Evolutionary conservation across 2,888 invertebrate genomes (phyloP).

Genomic region (Spialia ferax): DNA sequence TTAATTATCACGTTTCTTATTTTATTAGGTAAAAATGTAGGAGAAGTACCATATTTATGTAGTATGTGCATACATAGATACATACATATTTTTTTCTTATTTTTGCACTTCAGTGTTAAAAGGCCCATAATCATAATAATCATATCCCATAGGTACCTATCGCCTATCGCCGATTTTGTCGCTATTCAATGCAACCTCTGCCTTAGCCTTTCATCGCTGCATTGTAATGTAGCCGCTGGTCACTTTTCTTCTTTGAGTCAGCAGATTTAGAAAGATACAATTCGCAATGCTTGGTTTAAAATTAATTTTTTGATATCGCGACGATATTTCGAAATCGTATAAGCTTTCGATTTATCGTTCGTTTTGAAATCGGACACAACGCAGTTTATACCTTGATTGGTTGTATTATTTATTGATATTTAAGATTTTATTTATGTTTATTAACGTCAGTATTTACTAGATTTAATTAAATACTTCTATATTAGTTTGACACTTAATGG

Average conservation of each 20-base stretch:
- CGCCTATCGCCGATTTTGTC: background rate
- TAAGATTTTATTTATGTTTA: background rate
- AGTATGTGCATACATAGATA: too few relatives aligned
- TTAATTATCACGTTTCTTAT: too few relatives aligned
- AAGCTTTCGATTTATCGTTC: slow-evolving; percentile 21
- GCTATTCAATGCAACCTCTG: background rate
- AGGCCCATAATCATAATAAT: background rate
- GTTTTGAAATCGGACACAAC: background rate
- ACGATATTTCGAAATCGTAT: background rate
- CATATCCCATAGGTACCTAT: background rate
- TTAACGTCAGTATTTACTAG: too few relatives aligned
- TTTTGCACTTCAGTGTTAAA: too few relatives aligned
- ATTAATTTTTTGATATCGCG: slow-evolving; percentile 6
- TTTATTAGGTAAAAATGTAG: too few relatives aligned
- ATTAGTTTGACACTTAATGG: too few relatives aligned
- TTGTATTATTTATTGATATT: background rate
- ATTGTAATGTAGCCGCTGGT: slow-evolving; percentile 10
- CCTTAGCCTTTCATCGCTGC: background rate
- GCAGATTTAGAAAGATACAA: slow-evolving; percentile 30
- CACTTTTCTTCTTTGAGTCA: slow-evolving; percentile 6
- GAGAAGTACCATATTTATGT: too few relatives aligned
- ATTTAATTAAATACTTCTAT: too few relatives aligned
- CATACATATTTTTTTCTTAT: too few relatives aligned
- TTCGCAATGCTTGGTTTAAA: slow-evolving; percentile 24
- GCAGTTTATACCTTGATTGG: background rate